phyloP scores from a whole-genome alignment of 2,888 invertebrate species.

The Tubulanus polymorphus region DNA sequence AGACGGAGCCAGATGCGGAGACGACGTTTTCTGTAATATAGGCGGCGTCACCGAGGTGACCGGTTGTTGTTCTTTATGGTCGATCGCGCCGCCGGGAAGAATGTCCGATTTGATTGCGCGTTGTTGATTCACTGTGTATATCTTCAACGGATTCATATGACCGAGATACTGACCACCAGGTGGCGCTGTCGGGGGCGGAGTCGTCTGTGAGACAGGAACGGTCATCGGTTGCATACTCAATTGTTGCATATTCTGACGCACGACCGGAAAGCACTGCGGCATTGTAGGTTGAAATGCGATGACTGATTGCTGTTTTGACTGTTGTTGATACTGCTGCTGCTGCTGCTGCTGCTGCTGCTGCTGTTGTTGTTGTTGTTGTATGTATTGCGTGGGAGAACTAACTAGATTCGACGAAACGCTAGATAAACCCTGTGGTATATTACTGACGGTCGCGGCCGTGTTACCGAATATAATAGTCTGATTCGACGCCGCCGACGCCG shows the following conservation, averaged over 20 bases:
- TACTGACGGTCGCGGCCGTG: conserved; percentile 16
- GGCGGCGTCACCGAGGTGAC: neutral
- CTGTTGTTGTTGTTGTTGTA: neutral
- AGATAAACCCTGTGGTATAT: neutral
- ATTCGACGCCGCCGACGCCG: conserved; percentile 7
- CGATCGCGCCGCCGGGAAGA: neutral
- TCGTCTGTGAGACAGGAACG: conserved; percentile 22
- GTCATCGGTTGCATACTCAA: conserved; percentile 35
- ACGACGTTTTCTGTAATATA: neutral
- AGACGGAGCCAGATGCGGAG: neutral
- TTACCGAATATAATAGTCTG: conserved; percentile 3
- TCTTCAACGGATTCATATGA: conserved; percentile 1
- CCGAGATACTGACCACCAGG: neutral
- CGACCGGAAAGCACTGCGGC: conserved; percentile 28
- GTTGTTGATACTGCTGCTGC: neutral
- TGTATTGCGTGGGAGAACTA: neutral
- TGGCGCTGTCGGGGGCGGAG: conserved; percentile 22
- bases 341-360: conserved; percentile 1
- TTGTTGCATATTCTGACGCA: conserved; percentile 41
- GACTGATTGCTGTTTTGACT: conserved; percentile 8
- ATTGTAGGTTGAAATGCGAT: too few relatives aligned
- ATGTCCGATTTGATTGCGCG: conserved; percentile 12
- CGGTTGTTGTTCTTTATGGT: neutral
- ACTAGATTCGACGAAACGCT: neutral
- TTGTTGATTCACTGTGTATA: conserved; percentile 13